Base-by-base conservation (phyloP, 1,140 invertebrate genomes). In the Notospermus geniculatus region DNA sequence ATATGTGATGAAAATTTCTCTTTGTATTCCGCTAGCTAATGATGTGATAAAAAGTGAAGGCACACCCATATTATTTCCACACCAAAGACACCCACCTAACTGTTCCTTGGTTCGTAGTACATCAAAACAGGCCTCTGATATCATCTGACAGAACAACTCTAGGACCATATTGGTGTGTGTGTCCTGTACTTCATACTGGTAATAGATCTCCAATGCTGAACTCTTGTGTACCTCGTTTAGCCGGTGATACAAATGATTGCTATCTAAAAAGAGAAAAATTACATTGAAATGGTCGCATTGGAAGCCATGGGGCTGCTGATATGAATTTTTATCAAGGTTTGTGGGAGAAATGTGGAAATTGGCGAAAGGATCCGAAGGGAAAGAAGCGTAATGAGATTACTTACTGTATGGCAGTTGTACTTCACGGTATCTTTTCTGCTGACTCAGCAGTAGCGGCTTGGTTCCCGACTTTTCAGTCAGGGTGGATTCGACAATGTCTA, bases 101-200 rank as follows among this genome's bases (percentile, higher is more conserved):
- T 96, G 93, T 78, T 97, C 84, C 92, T 94, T 87, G 1, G 93
- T 97, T 66, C 95, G 83, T 15, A 98, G 84, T 50, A 89, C 86
- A 82, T 92, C 89, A 80, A 94, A 97, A 78, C 91, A 95, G 0
- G 95, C 93, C 79, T 98, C 94, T 22, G 86, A 85, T 9, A 97
- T 86, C 65, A 97, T 89, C 82, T 98, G 93, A 50, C 87, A 87
- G 57, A 96, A 85, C 30, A 98, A 84, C 80, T 95, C 91, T 1
- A 97, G 79, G 58, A 91, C 73, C 73, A 93, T 91, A 81, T 95
- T 97, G 32, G 83, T 83, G 53, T 88, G 82, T 5, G 89, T 89
- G 9, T 86, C 87, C 77, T 95, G 91, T 60, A 90, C 73, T 45
- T 91, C 91, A 80, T 88, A 90, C 82, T 97, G 93, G 76, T 92